Conservation (phyloP, 2,113 vertebrate genomes). For the Pygoscelis antarcticus region DNA sequence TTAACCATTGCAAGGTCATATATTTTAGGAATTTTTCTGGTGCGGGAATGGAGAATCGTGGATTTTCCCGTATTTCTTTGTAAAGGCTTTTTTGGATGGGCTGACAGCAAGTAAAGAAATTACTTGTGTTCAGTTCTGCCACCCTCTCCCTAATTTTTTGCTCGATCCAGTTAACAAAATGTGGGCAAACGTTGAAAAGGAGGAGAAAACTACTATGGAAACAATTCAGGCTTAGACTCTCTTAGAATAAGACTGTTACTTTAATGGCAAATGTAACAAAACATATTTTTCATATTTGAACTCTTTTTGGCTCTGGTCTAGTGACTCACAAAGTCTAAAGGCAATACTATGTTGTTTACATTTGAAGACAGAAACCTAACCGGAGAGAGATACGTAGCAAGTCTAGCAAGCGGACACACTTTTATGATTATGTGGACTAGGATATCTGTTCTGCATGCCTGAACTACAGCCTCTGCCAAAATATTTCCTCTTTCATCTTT, state of each 20-base stretch:
- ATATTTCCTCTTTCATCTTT: conserved; percentile 21
- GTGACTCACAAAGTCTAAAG: neutral
- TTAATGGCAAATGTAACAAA: neutral
- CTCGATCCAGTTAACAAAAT: neutral
- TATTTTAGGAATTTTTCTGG: conserved; percentile 39
- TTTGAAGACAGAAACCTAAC: conserved; percentile 6
- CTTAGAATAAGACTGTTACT: neutral
- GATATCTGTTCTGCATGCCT: conserved; percentile 47
- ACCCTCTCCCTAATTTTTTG: neutral
- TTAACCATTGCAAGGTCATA: conserved; percentile 56
- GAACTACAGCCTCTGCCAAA: conserved; percentile 45
- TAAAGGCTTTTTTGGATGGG: neutral
- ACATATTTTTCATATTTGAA: conserved; percentile 33
- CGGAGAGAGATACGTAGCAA: neutral
- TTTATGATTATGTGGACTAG: conserved; percentile 34
- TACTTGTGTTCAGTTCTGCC: neutral
- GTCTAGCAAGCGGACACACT: conserved; percentile 15
- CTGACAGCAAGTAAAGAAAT: neutral
- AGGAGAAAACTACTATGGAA: neutral
- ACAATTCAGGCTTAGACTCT: neutral
- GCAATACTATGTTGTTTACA: neutral
- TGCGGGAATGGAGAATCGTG: neutral
- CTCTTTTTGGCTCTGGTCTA: conserved; percentile 23
- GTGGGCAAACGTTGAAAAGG: neutral
- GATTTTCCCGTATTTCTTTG: conserved; percentile 17